Percentiles rank a stretch among this genome's conserved stretches.
phyloP scores from a whole-genome alignment of 2,113 vertebrate species.

The Ptilorrhoa leucosticta region DNA sequence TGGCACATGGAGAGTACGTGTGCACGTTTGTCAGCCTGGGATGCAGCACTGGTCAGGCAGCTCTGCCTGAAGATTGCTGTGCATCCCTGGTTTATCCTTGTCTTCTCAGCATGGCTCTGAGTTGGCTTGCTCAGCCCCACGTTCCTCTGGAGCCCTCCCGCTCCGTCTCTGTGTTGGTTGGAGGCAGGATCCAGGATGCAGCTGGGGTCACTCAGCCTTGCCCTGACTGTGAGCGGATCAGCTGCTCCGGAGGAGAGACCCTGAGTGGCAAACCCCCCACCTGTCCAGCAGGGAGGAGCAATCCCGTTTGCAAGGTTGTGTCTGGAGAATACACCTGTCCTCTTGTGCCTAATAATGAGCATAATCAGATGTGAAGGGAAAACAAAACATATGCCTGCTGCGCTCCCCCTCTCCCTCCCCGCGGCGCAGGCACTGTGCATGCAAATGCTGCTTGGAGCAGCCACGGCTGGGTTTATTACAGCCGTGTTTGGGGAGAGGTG shows the following conservation, averaged over 20 bases:
- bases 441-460: not conserved
- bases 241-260: not conserved
- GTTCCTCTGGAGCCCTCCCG: not conserved
- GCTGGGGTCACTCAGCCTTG: constrained; percentile 7
- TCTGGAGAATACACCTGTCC: constrained; percentile 25
- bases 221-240: not conserved
- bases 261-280: not conserved
- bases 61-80: not conserved
- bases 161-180: rapidly evolving
- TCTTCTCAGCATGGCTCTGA: not conserved
- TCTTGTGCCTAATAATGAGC: constrained; percentile 17
- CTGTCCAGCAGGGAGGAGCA: constrained; percentile 13
- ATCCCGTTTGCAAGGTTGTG: not conserved
- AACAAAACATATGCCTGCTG: not conserved
- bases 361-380: not conserved
- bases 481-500: not conserved
- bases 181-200: not conserved
- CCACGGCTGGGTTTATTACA: not conserved
- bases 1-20: rapidly evolving
- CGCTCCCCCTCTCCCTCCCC: not conserved
- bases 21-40: not conserved
- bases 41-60: rapidly evolving
- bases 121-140: not conserved
- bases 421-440: not conserved
- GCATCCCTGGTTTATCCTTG: not conserved